Conservation (phyloP, 2,113 vertebrate genomes). For the Gnathonemus longibarbis region DNA sequence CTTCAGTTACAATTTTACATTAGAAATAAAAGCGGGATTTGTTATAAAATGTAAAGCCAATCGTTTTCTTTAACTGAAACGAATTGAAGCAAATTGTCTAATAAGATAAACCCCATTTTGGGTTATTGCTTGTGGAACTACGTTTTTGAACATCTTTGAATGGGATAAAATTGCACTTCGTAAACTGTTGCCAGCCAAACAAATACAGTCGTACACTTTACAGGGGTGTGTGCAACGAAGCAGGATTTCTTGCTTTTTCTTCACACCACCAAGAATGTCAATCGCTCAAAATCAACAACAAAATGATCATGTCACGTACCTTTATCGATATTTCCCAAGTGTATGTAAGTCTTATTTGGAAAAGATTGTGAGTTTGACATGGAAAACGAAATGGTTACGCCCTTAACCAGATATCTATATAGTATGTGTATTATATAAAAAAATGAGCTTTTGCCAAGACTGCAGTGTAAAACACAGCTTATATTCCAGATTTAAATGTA, state of each 20-base stretch:
- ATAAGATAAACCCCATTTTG: not conserved
- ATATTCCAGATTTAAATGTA: not conserved
- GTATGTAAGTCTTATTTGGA: not conserved
- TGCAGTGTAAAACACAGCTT: not conserved
- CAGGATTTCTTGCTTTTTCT: not conserved
- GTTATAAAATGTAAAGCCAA: not conserved
- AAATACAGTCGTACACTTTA: no score
- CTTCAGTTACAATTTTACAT: not conserved
- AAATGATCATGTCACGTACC: not conserved
- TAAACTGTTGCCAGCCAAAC: not conserved
- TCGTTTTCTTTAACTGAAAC: not conserved
- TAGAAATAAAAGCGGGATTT: not conserved
- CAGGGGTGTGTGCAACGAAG: not conserved
- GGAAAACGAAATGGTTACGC: not conserved
- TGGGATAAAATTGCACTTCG: not conserved
- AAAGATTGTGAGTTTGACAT: not conserved
- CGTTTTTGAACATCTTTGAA: not conserved
- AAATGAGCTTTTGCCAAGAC: not conserved
- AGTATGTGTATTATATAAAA: not conserved
- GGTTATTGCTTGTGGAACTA: not conserved
- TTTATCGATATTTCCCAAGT: not conserved
- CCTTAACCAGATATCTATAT: not conserved
- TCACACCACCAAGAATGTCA: not conserved
- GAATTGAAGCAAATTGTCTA: not conserved
- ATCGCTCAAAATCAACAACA: not conserved